phyloP scores from a whole-genome alignment of 2,797 vertebrate species.

The Aythya fuligula region DNA sequence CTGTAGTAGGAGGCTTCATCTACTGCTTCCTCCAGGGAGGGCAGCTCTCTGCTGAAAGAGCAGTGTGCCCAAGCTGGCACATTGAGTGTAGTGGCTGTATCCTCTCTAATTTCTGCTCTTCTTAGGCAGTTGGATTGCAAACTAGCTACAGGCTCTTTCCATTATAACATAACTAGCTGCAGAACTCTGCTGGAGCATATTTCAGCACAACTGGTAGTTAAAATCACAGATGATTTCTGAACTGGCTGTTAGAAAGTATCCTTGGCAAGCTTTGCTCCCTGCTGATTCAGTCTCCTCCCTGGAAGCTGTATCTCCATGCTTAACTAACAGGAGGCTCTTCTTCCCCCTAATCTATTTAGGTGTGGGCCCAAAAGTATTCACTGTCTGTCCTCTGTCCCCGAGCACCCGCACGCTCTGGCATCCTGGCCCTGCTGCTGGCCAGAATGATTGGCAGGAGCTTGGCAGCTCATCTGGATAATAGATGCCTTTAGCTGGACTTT shows the following conservation, averaged over 20 bases:
- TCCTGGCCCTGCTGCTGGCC: neutral
- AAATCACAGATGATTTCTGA: slow-evolving; percentile 51
- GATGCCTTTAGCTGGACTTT: neutral
- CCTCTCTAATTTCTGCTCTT: slow-evolving; percentile 1
- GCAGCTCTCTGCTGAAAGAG: neutral
- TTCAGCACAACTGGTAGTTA: slow-evolving; percentile 31
- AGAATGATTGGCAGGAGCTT: neutral
- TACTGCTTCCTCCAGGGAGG: neutral
- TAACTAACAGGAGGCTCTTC: slow-evolving; percentile 35
- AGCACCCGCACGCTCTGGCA: neutral
- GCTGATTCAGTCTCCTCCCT: neutral
- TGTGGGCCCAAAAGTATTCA: neutral
- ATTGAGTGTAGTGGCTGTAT: neutral
- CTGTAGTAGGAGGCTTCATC: neutral
- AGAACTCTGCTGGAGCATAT: slow-evolving; percentile 37
- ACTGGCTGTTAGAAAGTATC: slow-evolving; percentile 22
- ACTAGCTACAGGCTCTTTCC: slow-evolving; percentile 13
- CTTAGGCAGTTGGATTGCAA: neutral
- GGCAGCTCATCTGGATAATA: neutral
- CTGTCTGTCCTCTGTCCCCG: fast-evolving
- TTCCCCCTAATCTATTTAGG: slow-evolving; percentile 21
- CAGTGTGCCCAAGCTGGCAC: neutral
- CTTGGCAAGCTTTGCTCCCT: slow-evolving; percentile 19
- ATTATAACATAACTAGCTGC: slow-evolving; percentile 42
- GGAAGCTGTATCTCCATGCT: slow-evolving; percentile 10